phyloP scores from a whole-genome alignment of 1,140 invertebrate genomes.

The Bombus waltoni region DNA sequence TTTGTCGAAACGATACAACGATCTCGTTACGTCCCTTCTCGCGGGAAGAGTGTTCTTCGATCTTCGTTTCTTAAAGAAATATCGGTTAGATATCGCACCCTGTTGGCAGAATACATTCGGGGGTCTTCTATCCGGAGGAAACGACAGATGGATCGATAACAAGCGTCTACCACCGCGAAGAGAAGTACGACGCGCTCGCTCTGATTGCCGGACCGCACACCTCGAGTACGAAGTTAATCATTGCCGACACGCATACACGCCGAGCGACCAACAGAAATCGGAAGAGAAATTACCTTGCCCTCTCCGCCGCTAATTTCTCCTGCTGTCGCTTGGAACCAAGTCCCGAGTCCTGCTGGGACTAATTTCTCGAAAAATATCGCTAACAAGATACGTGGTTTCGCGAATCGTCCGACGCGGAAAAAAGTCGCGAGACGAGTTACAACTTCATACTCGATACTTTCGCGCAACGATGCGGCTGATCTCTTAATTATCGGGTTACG shows the following conservation, averaged over 20 bases:
- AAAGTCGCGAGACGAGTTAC: neutral
- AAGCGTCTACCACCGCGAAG: neutral
- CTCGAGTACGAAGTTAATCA: constrained; percentile 73
- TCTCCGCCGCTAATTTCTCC: constrained; percentile 13
- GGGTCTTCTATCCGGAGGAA: neutral
- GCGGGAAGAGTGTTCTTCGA: too few species aligned
- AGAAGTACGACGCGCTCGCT: constrained; percentile 62
- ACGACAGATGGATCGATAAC: neutral
- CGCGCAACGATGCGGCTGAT: neutral
- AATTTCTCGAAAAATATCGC: constrained; percentile 14
- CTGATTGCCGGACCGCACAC: constrained; percentile 66
- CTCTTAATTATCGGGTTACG: neutral
- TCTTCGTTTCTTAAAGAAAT: neutral
- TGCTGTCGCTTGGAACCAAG: constrained; percentile 3
- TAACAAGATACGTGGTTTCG: neutral
- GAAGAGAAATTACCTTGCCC: neutral
- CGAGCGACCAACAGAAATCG: neutral
- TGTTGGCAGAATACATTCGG: neutral
- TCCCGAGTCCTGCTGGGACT: neutral
- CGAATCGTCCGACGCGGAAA: neutral
- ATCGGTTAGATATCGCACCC: too few species aligned
- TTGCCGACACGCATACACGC: constrained; percentile 64
- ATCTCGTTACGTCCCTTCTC: too few species aligned
- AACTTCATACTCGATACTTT: neutral
- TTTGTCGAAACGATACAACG: neutral